Evolutionary conservation across 1,140 invertebrate species (phyloP).

Genomic region (Drosophila pallidifrons): DNA sequence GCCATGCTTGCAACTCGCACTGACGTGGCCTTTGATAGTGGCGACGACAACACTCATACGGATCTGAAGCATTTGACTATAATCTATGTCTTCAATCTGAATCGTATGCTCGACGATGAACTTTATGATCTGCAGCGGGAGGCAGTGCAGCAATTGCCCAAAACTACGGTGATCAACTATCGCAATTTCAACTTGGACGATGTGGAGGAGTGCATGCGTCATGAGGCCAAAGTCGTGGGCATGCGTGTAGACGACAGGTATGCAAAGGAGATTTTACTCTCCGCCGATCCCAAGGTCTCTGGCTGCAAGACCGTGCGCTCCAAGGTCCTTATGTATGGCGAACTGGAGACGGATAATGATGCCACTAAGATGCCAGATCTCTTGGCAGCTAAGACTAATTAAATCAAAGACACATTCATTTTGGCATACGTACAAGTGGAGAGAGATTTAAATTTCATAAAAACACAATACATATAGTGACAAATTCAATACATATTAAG

Average conservation of each 20-base stretch:
- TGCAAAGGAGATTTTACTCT: conserved; percentile 32
- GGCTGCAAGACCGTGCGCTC: conserved; percentile 61
- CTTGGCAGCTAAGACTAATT: conserved; percentile 1
- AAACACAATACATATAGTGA: too few species aligned
- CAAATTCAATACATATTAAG: too few species aligned
- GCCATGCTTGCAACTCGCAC: not conserved
- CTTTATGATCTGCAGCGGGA: conserved; percentile 13
- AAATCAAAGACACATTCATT: not conserved
- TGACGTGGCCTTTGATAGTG: conserved; percentile 1
- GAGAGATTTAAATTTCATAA: too few species aligned
- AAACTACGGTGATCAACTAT: conserved; percentile 42
- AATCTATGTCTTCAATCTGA: conserved; percentile 57
- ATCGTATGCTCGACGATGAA: conserved; percentile 24
- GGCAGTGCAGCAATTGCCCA: not conserved
- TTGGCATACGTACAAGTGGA: too few species aligned
- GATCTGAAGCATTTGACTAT: conserved; percentile 41
- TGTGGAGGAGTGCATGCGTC: conserved; percentile 46
- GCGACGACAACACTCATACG: not conserved
- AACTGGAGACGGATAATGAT: not conserved
- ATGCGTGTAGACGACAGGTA: conserved; percentile 21
- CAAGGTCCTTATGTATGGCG: conserved; percentile 54
- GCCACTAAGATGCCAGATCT: not conserved
- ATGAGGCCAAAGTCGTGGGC: conserved; percentile 18
- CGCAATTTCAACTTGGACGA: conserved; percentile 22
- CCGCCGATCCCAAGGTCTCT: conserved; percentile 22